Percentiles rank a stretch among this genome's conserved stretches.
phyloP scores from a whole-genome alignment of 23 tunicate species.

The Halocynthia aurantium region DNA sequence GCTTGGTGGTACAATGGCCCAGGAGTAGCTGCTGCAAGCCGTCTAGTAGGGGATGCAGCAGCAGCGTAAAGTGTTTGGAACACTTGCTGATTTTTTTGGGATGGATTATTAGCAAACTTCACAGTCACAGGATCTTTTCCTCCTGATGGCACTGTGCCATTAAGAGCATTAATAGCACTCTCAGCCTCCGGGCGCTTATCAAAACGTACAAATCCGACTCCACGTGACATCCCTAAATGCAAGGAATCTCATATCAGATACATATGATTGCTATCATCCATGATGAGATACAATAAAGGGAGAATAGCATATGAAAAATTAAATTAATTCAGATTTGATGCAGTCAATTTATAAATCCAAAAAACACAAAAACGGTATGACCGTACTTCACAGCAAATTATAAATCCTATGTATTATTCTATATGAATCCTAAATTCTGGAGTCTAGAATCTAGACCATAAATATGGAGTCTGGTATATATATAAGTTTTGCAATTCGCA shows the following conservation, averaged over 20 bases:
- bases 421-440: too few species aligned
- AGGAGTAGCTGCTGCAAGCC: slow-evolving; percentile 33
- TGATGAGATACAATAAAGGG: background rate
- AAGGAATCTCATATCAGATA: background rate
- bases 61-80: slow-evolving; percentile 79
- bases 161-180: slow-evolving; percentile 73
- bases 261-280: background rate
- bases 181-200: slow-evolving; percentile 98
- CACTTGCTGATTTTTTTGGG: slow-evolving; percentile 88
- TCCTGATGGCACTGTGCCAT: slow-evolving; percentile 80
- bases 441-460: background rate
- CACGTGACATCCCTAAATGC: slow-evolving; percentile 80
- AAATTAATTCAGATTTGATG: background rate
- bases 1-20: slow-evolving; percentile 79
- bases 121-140: slow-evolving; percentile 86
- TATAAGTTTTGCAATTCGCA: too few species aligned
- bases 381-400: background rate
- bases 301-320: background rate
- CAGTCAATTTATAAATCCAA: background rate
- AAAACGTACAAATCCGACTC: slow-evolving; percentile 96
- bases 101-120: slow-evolving; percentile 91
- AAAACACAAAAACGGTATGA: background rate
- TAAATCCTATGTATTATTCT: too few species aligned
- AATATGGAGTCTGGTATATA: background rate
- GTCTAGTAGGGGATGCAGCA: slow-evolving; percentile 61